phyloP scores from a whole-genome alignment of 2,797 vertebrate species.

The Delichon dasypus region DNA sequence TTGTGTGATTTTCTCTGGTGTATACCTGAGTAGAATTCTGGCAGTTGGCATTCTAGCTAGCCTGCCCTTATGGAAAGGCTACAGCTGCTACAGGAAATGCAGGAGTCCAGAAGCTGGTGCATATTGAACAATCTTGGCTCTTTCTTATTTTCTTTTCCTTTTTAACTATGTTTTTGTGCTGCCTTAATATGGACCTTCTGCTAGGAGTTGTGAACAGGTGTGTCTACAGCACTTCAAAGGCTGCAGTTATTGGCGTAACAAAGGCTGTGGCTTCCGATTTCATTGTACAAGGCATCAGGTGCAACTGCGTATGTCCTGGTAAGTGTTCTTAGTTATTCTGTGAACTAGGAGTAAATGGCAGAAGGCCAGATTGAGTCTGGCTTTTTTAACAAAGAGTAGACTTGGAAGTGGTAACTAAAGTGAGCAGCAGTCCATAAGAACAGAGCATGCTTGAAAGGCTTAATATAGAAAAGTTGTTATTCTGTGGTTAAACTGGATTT shows the following conservation, averaged over 20 bases:
- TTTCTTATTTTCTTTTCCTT: background rate
- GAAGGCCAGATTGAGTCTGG: background rate
- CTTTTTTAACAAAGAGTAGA: background rate
- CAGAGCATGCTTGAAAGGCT: background rate
- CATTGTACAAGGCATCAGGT: slow-evolving; percentile 90
- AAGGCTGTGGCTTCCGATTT: slow-evolving; percentile 95
- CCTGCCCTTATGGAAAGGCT: background rate
- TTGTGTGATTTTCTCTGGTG: background rate
- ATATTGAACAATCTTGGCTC: background rate
- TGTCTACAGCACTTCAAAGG: slow-evolving; percentile 92
- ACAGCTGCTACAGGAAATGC: background rate
- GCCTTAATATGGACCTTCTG: background rate
- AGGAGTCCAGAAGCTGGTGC: background rate
- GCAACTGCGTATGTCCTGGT: slow-evolving; percentile 85
- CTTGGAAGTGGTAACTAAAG: background rate
- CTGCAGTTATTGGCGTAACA: slow-evolving; percentile 94
- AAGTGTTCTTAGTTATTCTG: background rate
- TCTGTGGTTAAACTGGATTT: background rate
- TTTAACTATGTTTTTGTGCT: background rate
- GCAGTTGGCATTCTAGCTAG: background rate
- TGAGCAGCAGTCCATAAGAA: background rate
- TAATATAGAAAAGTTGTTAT: background rate
- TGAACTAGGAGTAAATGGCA: background rate
- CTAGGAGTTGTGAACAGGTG: slow-evolving; percentile 90
- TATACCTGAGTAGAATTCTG: background rate